Base-by-base conservation (phyloP, 2,888 invertebrate species). In the Diploptera punctata region DNA sequence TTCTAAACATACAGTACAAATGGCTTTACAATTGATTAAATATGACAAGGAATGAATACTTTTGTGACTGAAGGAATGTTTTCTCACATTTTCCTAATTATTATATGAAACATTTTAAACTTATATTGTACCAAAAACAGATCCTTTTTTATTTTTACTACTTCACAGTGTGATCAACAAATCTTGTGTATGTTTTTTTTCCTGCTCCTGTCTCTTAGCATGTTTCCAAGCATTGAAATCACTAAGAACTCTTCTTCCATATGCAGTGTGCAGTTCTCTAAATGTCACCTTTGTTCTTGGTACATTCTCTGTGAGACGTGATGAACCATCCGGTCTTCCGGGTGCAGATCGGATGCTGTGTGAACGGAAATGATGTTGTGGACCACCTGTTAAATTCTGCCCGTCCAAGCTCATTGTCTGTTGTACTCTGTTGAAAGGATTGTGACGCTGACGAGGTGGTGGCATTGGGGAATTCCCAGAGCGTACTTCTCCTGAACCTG, bases 391-490 rank as follows among this genome's bases (percentile, higher is more conserved):
- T 9, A 71, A 57, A 44, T 77, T 75, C 13, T 70, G 61, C 5
- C 49, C 61, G 26, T 69, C 68, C n/a, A 67, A 26, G 57, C 72
- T 72, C 9, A 18, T 52, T 13, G 65, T 62, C 29, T 75, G 77
- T n/a, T 75, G 75, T 7, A 79, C 72, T 76, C 88, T 88, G 82
- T 95, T 93, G 80, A 95, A 94, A 1, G 94, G 94, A 82, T 95
- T 95, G 80, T 93, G 91, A 9, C 94, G 84, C 76, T 91, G 91
- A 10, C 94, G 88, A 1, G 94, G 89, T 0, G 94, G 94, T 0
- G 93, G 92, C 68, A 89, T 88, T 29, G 92, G 92, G 47, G 90
- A 89, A 2, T 84, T 84, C 0, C 85, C 83, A 16, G 79, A 31
- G 19, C 85, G 82, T 7, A 31, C n/a, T 43, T 65, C 65, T 3